Evolutionary conservation across 2,113 vertebrate genomes (phyloP).

Genomic region (Ahaetulla prasina): DNA sequence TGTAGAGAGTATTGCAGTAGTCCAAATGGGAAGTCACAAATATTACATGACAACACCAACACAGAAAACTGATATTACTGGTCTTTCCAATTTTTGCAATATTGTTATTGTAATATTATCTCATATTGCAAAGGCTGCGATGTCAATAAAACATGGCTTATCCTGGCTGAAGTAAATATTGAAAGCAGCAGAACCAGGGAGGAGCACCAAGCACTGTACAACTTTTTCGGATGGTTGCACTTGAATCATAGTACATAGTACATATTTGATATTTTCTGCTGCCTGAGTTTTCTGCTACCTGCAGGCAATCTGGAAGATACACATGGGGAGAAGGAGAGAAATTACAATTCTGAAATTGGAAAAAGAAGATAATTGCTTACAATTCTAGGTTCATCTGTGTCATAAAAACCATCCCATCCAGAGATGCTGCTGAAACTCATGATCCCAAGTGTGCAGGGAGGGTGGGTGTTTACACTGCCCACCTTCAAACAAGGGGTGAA

Average conservation of each 20-base stretch:
- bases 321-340: background rate
- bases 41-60: background rate
- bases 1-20: background rate
- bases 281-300: background rate
- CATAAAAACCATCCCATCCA: background rate
- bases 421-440: background rate
- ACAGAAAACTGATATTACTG: background rate
- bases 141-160: background rate
- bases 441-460: background rate
- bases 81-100: background rate
- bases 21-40: background rate
- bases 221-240: background rate
- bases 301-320: background rate
- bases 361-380: background rate
- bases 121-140: background rate
- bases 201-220: background rate
- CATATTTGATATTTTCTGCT: background rate
- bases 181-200: background rate
- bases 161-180: background rate
- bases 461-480: background rate
- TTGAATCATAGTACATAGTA: too few species aligned
- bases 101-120: background rate
- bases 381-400: background rate
- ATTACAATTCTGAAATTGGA: background rate
- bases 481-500: background rate